Evolutionary conservation across 2,797 vertebrate genomes (phyloP).

Genomic region (Muscicapa striata): DNA sequence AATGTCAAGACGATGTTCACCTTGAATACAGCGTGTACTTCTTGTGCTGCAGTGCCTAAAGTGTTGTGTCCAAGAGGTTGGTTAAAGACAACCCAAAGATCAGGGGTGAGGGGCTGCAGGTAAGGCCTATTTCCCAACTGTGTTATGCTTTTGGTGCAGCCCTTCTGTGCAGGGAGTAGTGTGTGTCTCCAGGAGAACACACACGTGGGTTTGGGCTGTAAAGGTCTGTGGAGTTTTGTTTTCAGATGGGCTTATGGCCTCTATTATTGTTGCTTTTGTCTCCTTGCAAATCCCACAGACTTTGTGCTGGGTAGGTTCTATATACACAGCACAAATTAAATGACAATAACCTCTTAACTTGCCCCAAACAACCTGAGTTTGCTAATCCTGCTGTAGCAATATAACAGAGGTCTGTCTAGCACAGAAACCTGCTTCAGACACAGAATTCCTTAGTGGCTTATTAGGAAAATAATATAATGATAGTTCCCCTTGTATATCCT

Average conservation of each 20-base stretch:
- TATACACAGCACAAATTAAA: not conserved
- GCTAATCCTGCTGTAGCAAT: not conserved
- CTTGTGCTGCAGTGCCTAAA: conserved; percentile 72
- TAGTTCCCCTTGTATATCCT: conserved; percentile 12
- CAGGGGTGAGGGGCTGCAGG: conserved; percentile 82
- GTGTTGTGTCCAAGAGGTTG: conserved; percentile 79
- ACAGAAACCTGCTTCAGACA: not conserved
- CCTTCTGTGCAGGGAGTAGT: not conserved
- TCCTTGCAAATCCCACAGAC: not conserved
- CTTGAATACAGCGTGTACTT: conserved; percentile 76
- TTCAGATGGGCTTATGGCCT: not conserved
- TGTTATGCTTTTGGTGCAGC: not conserved
- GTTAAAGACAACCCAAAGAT: conserved; percentile 23
- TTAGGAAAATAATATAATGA: conserved; percentile 26
- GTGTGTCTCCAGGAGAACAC: not conserved
- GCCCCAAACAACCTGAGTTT: not conserved
- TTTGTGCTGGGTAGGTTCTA: not conserved
- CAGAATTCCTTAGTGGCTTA: not conserved
- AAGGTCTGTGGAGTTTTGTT: not conserved
- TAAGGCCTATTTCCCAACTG: conserved; percentile 27
- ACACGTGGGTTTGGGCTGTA: not conserved
- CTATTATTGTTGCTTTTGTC: not conserved
- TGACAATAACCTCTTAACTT: not conserved
- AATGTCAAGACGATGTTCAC: conserved; percentile 70
- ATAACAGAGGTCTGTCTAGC: not conserved